A percentile compares a stretch with the other conserved stretches of the same genome.
phyloP scores from a whole-genome alignment of 2,797 vertebrate genomes.

The Moxostoma hubbsi region DNA sequence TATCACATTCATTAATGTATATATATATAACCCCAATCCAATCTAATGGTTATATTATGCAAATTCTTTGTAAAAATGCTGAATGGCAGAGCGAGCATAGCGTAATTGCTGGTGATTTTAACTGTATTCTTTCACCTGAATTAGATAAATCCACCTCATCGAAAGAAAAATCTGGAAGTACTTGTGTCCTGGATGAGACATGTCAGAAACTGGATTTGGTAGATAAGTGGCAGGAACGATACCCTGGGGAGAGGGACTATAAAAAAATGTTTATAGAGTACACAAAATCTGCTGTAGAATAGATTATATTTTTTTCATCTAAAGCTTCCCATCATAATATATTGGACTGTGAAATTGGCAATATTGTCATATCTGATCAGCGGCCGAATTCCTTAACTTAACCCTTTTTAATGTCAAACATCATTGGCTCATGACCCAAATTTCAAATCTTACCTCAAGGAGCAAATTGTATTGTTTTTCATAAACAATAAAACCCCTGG shows the following conservation, averaged over 20 bases:
- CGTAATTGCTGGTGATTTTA: not conserved
- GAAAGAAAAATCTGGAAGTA: constrained; percentile 4
- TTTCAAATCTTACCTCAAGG: not conserved
- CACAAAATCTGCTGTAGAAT: constrained; percentile 3
- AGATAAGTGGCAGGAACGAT: not conserved
- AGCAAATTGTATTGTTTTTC: not conserved
- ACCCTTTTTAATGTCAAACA: not conserved
- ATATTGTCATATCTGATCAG: not conserved
- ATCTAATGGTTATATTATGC: not conserved
- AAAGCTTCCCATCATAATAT: not conserved
- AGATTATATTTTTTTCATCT: constrained; percentile 1
- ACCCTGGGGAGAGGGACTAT: not conserved
- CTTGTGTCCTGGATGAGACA: not conserved
- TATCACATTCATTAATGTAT: not conserved
- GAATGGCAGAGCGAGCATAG: constrained; percentile 8
- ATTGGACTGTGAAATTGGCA: not conserved
- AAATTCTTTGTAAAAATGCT: not conserved
- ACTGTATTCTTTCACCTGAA: not conserved
- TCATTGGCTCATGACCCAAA: not conserved
- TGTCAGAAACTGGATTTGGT: not conserved
- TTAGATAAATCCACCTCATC: not conserved
- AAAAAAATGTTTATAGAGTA: not conserved
- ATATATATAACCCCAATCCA: not conserved
- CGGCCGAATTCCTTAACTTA: not conserved
- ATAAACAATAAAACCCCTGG: not conserved